Evolutionary conservation across 1,140 invertebrate species (phyloP).

Genomic region (Drosophila sechellia): DNA sequence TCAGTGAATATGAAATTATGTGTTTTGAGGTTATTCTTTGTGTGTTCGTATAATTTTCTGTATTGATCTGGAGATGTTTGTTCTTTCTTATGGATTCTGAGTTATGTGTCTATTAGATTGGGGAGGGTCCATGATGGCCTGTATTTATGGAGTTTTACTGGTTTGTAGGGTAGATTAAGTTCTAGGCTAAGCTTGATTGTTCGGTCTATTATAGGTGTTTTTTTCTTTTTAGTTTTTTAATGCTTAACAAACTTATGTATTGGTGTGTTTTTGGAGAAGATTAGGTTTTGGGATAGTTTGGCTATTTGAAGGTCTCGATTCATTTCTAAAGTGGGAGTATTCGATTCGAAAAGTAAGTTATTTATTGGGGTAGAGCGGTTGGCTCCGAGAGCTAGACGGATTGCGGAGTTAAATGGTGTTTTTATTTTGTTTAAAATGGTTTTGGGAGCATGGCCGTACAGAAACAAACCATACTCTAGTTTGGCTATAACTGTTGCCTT

Average conservation of each 20-base stretch:
- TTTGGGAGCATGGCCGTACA: too few species aligned
- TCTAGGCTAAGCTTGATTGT: background rate
- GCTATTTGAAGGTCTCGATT: slow-evolving; percentile 1
- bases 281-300: background rate
- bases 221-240: background rate
- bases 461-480: too few species aligned
- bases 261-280: background rate
- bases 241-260: background rate
- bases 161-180: slow-evolving; percentile 6
- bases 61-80: too few species aligned
- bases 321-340: background rate
- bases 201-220: background rate
- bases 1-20: too few species aligned
- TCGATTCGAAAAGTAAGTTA: background rate
- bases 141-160: slow-evolving; percentile 11
- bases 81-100: background rate
- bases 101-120: slow-evolving; percentile 3
- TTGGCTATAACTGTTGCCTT: slow-evolving; percentile 3
- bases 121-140: slow-evolving; percentile 6
- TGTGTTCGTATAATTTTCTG: too few species aligned
- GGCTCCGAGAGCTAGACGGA: too few species aligned
- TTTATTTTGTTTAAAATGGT: too few species aligned
- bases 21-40: too few species aligned
- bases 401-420: too few species aligned
- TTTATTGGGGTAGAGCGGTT: too few species aligned